These are phyloP conservation scores for Benitochromis conjunctus DNA, from an alignment of 2,113 vertebrate species.

Conservation along the genomic window DNA sequence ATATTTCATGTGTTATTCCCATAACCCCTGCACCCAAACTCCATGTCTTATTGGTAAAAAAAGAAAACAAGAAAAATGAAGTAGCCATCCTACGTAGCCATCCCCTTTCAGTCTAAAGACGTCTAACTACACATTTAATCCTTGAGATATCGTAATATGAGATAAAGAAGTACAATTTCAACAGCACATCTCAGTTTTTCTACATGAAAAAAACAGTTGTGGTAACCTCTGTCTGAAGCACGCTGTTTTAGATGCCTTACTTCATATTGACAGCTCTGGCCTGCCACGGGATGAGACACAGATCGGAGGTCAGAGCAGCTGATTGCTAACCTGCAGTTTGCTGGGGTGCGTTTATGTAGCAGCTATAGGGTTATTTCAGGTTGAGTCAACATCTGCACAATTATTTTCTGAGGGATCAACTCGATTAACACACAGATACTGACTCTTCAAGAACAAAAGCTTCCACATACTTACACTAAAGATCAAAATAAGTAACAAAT, in stretches of 20 bases:
- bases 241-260: neutral
- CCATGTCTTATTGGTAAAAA: neutral
- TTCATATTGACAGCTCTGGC: neutral
- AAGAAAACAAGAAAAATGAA: neutral
- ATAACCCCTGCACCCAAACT: neutral
- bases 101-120: neutral
- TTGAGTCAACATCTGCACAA: neutral
- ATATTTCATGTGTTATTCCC: neutral
- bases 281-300: neutral
- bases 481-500: neutral
- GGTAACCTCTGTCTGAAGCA: neutral
- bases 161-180: neutral
- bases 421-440: neutral
- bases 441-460: neutral
- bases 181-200: neutral
- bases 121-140: neutral
- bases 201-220: neutral
- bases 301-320: neutral
- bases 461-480: neutral
- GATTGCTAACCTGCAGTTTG: neutral
- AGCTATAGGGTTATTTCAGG: neutral
- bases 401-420: neutral
- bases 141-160: neutral
- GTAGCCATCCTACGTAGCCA: fast-evolving
- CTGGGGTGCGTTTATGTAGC: too few species aligned